Base-by-base conservation (phyloP, 2,113 vertebrate genomes). In the Eleginops maclovinus region DNA sequence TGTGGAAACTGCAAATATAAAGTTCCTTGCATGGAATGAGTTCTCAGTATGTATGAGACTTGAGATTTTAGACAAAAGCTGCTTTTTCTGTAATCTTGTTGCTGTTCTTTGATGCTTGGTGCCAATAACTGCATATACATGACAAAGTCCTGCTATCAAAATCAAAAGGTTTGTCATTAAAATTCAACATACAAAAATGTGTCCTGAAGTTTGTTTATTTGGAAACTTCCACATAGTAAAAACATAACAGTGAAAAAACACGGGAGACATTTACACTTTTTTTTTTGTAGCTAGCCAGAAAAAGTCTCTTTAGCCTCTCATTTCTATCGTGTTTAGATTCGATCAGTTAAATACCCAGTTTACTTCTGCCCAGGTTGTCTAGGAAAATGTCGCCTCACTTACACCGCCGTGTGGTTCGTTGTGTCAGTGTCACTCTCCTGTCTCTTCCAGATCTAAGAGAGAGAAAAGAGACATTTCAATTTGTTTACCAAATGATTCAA, bases 401-500 rank as follows among this genome's bases (percentile, higher is more conserved):
- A 98, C 2, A 95, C 96, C 0, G 95, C 97, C 1, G 94, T 96
- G 72, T 97, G 96, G 87, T 95, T 96, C 16, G 94, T 94, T 83
- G 93, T 94, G 3, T 95, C 94, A 12, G 91, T 92, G 3, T 79
- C 85, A 51, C 67, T 81, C 50, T 96, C 96, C 0, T 96, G 94
- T 74, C 97, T 95, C 87, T 98, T 99, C 98, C 98, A 99, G 84
- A 99, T 98, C 98, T 99, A 87, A 1, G n/a, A 85, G 15, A 26
- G 19, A 19, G 21, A 76, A 14, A 54, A 55, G 26, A 22, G 28
- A 19, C 4, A 36, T 8, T 36, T 36, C 31, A 13, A 40, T 36
- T 14, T 66, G 67, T 40, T 71, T 50, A 21, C 19, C 51, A 47
- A 49, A 56, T 17, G 10, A 36, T 43, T 53, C 19, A 14, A 43